Evolutionary conservation across 30 jellyfish, hydroid and myxozoan genomes (phyloP), one percentile per base, ranked within the genome.

Genomic region (Phacellophora camtschatica): DNA sequence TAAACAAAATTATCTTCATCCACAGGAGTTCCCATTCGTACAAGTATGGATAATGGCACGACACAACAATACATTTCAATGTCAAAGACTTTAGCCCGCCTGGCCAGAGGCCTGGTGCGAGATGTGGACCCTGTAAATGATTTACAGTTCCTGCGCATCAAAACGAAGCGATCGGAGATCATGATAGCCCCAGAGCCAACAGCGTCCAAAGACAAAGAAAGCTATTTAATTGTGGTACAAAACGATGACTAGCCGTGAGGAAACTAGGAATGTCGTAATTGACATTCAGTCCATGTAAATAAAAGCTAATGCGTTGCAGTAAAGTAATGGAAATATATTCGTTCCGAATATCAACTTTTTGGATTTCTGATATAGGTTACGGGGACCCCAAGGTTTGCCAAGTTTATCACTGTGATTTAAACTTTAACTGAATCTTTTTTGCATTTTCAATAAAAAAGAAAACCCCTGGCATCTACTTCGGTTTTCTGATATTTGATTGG

Each of bases 61-160:
- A 83, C 95, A 20, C 87, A 61, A 19, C 95, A 83, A 48, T 83
- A 83, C 83, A 67, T 83, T 11, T 34, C 82, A 2, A 23, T 83
- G 77, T 69, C 95, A 11, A 83, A 83, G 71, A 69, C 80, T 24
- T 32, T 83, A 57, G 71, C 95, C 2, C 25, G 37, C 7, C 54
- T 83, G 36, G 86, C 95, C 20, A 41, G 95, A 45, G 76, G 82
- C 10, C 82, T 83, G 37, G 87, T 83, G 34, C 72, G 95, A 23
- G 95, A 83, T 25, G 79, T 83, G 18, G 95, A 83, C 34, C 95
- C 95, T 6, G 45, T 59, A 75, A 83, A 83, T 30, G 95, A 83
- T 72, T 74, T 83, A 12, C 75, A 46, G 33, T 45, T 83, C 37
- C 83, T 83, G 33, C 56, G 95, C 32, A 71, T 83, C 82, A 70